Conservation (phyloP, 2,888 invertebrate genomes). For the Seladonia tumulorum region DNA sequence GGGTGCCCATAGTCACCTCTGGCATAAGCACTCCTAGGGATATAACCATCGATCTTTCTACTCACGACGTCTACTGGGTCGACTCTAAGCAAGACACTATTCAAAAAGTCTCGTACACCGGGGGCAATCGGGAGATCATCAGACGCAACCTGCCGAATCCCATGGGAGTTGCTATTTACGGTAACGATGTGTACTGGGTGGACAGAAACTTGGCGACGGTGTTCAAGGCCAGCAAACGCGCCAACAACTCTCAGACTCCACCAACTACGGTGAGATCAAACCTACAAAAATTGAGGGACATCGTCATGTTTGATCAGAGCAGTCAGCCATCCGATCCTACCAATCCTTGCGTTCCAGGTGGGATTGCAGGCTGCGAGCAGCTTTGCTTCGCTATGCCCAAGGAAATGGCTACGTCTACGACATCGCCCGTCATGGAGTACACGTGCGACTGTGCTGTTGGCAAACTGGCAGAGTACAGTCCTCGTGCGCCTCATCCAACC, state of each 20-base stretch:
- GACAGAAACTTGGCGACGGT: conserved; percentile 95
- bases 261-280: conserved; percentile 92
- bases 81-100: conserved; percentile 97
- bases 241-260: conserved; percentile 87
- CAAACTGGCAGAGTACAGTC: conserved; percentile 87
- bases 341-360: conserved; percentile 90
- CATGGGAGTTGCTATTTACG: conserved; percentile 95
- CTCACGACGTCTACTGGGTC: conserved; percentile 99
- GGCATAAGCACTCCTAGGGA: conserved; percentile 97
- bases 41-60: conserved; percentile 95
- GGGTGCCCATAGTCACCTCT: conserved; percentile 93
- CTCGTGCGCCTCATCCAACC: conserved; percentile 78
- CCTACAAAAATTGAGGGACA: conserved; percentile 93
- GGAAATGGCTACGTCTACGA: conserved; percentile 83
- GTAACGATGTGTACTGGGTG: conserved; percentile 96
- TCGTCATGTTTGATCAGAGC: conserved; percentile 94
- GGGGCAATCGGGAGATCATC: conserved; percentile 93
- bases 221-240: conserved; percentile 92
- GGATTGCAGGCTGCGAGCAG: conserved; percentile 95
- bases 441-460: conserved; percentile 98
- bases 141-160: conserved; percentile 95
- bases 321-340: conserved; percentile 94
- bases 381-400: conserved; percentile 97
- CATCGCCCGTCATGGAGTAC: conserved; percentile 83
- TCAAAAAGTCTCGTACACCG: conserved; percentile 94